Percentiles rank a stretch among this genome's conserved stretches.
Evolutionary conservation across 1,140 invertebrate genomes (phyloP).

Genomic region (Drosophila jambulina): DNA sequence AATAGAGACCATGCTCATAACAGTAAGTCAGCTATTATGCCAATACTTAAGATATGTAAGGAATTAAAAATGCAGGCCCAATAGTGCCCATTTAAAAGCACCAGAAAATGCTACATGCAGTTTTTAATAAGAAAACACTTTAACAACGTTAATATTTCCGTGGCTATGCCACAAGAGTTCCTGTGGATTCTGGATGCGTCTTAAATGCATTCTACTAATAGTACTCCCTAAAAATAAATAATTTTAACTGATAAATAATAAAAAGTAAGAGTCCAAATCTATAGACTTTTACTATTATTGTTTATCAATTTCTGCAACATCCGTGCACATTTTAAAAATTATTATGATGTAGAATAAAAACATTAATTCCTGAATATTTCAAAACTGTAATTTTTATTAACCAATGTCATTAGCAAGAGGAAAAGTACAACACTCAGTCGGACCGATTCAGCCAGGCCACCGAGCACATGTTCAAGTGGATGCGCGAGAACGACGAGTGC

Average conservation of each 20-base stretch:
- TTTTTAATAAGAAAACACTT: background rate
- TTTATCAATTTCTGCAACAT: background rate
- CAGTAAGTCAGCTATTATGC: conserved; percentile 77
- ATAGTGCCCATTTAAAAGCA: background rate
- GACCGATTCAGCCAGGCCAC: conserved; percentile 89
- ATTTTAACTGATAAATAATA: no score
- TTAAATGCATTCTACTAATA: no score
- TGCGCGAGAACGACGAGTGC: conserved; percentile 86
- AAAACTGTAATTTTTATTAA: background rate
- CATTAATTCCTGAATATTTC: background rate
- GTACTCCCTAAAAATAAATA: no score
- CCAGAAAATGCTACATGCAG: background rate
- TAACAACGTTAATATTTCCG: background rate
- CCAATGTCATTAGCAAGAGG: conserved; percentile 70
- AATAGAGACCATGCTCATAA: conserved; percentile 89
- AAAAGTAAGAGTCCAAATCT: no score
- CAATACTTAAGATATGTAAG: no score
- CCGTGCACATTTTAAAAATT: no score
- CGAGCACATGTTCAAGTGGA: conserved; percentile 88
- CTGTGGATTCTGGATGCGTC: background rate
- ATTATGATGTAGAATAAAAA: no score
- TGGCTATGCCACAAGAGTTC: background rate
- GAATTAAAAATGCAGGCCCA: no score
- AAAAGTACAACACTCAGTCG: conserved; percentile 86
- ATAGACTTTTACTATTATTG: no score